Conservation (phyloP, 2,113 vertebrate species). For the Cyphomyrus plagiostoma region DNA sequence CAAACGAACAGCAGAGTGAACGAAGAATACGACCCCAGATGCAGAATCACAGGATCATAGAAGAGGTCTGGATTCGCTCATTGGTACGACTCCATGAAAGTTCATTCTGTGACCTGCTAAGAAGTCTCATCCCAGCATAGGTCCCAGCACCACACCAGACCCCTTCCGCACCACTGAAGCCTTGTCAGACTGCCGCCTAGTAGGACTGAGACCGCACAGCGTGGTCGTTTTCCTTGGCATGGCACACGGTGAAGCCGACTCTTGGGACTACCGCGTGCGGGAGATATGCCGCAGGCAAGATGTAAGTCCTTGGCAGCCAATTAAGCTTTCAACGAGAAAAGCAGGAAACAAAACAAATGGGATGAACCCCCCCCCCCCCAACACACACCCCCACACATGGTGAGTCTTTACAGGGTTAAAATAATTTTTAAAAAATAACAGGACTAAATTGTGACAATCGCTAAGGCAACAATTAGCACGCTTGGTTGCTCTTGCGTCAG, state of each 20-base stretch:
- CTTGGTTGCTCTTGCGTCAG: not conserved
- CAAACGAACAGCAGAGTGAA: not conserved
- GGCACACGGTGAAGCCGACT: not conserved
- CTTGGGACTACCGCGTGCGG: not conserved
- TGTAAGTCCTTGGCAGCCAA: constrained; percentile 11
- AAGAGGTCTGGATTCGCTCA: not conserved
- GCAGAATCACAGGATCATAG: not conserved
- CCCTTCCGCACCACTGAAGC: not conserved
- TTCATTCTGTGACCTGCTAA: not conserved
- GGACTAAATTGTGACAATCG: not conserved
- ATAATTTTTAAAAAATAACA: not conserved
- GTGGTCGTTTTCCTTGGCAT: not conserved
- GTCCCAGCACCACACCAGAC: not conserved
- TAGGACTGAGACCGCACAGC: no score
- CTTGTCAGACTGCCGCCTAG: not conserved
- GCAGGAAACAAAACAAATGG: not conserved
- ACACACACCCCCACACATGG: not conserved
- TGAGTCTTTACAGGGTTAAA: not conserved
- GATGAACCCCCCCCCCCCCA: not conserved
- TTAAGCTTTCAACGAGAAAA: constrained; percentile 18
- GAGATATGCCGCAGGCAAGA: not conserved
- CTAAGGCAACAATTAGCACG: not conserved
- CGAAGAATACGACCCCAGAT: not conserved
- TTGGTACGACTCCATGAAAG: not conserved
- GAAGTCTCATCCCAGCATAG: not conserved